phyloP scores from a whole-genome alignment of 1,140 invertebrate species.

The Druon quercuslanigerum region DNA sequence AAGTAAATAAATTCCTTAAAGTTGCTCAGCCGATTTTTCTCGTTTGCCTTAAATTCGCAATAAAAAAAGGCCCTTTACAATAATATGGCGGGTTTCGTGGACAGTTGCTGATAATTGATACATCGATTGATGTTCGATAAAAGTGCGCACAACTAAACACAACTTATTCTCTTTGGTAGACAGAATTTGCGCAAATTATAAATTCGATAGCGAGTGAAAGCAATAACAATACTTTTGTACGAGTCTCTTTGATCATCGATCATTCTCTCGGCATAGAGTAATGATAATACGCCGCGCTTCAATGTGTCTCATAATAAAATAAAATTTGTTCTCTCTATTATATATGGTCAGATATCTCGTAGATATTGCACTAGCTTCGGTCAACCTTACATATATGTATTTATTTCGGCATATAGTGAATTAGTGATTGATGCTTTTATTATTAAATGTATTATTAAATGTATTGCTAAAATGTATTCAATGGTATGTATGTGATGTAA shows the following conservation, averaged over 20 bases:
- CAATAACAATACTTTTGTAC: slow-evolving; percentile 14
- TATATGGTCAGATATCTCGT: slow-evolving; percentile 37
- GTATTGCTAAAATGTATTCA: slow-evolving; percentile 2
- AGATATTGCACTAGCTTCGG: slow-evolving; percentile 30
- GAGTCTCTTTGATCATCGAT: slow-evolving; percentile 29
- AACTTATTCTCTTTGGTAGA: too few species aligned
- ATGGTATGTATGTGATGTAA: background rate
- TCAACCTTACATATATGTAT: slow-evolving; percentile 35
- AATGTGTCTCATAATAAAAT: slow-evolving; percentile 39
- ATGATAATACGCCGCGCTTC: background rate
- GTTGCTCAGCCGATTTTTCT: too few species aligned
- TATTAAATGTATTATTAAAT: background rate
- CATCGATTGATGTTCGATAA: too few species aligned
- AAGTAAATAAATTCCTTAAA: too few species aligned
- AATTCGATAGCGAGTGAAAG: background rate
- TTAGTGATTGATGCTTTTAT: slow-evolving; percentile 13
- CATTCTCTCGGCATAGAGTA: background rate
- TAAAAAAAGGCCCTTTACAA: too few species aligned
- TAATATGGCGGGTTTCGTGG: too few species aligned
- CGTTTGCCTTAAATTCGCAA: too few species aligned
- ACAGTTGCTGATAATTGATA: too few species aligned
- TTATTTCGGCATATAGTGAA: slow-evolving; percentile 21
- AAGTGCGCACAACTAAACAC: too few species aligned
- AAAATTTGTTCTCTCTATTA: slow-evolving; percentile 38
- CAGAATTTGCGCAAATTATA: too few species aligned